These are phyloP conservation scores for Drosophila lacicola DNA, from an alignment of 2,888 invertebrate genomes.

Conservation along the genomic window DNA sequence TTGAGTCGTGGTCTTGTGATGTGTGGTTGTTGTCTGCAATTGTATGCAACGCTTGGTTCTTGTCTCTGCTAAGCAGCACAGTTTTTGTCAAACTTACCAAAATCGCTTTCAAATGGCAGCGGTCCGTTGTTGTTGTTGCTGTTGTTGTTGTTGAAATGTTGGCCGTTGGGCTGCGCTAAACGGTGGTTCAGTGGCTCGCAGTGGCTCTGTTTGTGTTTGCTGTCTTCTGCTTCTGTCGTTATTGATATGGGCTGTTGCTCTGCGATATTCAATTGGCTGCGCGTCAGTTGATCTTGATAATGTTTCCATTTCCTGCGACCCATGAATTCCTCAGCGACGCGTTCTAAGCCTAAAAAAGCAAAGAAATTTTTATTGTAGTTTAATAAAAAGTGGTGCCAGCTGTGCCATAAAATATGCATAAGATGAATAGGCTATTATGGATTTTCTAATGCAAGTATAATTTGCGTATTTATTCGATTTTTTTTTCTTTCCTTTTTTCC, in stretches of 20 bases:
- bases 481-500: conserved; percentile 8
- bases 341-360: conserved; percentile 92
- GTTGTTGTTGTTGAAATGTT: conserved; percentile 47
- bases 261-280: conserved; percentile 85
- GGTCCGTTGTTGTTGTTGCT: conserved; percentile 30
- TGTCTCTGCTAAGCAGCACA: background rate
- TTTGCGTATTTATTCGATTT: conserved; percentile 55
- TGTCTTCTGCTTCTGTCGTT: conserved; percentile 47
- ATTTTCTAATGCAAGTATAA: conserved; percentile 48
- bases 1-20: conserved; percentile 70
- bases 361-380: conserved; percentile 5
- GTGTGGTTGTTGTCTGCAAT: conserved; percentile 62
- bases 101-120: conserved; percentile 62
- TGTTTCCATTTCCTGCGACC: conserved; percentile 98
- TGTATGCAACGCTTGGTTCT: background rate
- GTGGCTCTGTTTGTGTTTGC: conserved; percentile 50
- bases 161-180: conserved; percentile 62
- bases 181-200: conserved; percentile 71
- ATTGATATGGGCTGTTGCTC: conserved; percentile 78
- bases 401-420: conserved; percentile 43
- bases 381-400: conserved; percentile 14
- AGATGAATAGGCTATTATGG: conserved; percentile 36
- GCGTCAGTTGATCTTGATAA: conserved; percentile 92
- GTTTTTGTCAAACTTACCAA: conserved; percentile 44
- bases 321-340: conserved; percentile 98